A percentile compares a stretch with the other conserved stretches of the same genome.
phyloP scores from a whole-genome alignment of 2,113 vertebrate species.

The Parotia lawesii region DNA sequence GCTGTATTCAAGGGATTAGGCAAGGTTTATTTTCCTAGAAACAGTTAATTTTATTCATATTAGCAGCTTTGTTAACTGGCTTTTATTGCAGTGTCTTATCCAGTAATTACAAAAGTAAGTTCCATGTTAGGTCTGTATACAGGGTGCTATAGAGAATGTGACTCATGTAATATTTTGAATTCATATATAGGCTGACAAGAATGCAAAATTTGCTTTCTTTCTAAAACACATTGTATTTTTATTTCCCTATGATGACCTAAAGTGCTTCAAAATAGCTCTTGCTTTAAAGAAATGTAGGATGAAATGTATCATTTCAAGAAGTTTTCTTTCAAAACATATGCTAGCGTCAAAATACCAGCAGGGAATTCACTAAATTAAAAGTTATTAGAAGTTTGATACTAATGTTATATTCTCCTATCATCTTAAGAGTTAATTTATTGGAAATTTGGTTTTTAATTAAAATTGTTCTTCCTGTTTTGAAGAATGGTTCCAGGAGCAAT shows the following conservation, averaged over 20 bases:
- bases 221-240: not conserved
- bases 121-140: not conserved
- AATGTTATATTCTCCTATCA: not conserved
- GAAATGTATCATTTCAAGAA: not conserved
- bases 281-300: not conserved
- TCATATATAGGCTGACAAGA: not conserved
- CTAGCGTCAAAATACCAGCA: not conserved
- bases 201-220: not conserved
- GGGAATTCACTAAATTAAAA: not conserved
- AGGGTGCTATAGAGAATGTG: not conserved
- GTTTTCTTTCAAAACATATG: not conserved
- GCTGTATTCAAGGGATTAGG: not conserved
- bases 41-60: not conserved
- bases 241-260: not conserved
- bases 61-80: not conserved
- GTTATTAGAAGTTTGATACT: not conserved
- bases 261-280: not conserved
- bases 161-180: not conserved
- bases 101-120: not conserved
- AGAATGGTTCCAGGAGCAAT: not conserved
- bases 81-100: not conserved
- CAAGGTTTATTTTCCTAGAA: not conserved
- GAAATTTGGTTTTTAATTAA: not conserved
- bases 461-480: conserved; percentile 1
- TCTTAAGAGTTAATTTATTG: conserved; percentile 2